Base-by-base conservation (phyloP, 1,140 invertebrate species). In the Neotoxoptera formosana region DNA sequence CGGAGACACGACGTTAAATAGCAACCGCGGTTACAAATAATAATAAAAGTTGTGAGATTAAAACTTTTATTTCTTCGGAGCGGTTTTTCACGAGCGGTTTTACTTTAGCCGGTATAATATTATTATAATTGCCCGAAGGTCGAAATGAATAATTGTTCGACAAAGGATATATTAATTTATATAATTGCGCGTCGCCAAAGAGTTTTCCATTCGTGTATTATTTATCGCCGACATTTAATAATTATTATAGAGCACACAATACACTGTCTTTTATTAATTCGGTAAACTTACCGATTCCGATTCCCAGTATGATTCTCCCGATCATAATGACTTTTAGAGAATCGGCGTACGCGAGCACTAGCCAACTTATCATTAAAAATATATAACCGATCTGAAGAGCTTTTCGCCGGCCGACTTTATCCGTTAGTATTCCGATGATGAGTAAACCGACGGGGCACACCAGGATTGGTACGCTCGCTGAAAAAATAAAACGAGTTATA, bases 331-430 rank as follows among this genome's bases (percentile, higher is more conserved):
- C 9, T 81, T 45, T 36, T 4, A 41, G 34, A 41, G 34, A 41
- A 25, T 93, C 17, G 48, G 81, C 51, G 34, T 41, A 86, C 0
- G 48, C 25, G 0, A 93, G 11, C 21, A 93, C 47, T 1, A 53
- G 8, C 91, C 91, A 93, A 53, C 91, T 84, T 56, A 45, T 4
- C 9, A 56, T 86, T 20, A 93, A 7, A 21, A 51, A 34, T 93
- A 93, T 25, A 25, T 93, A 86, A 53, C 81, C 17, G 20, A 86
- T 0, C 56, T 93, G 91, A 14, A 93, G 60, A 20, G 81, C 30
- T 93, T 86, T 93, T 93, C 34, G 56, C 56, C 91, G 56, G 2
- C 91, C 91, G n/a, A 93, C 20, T 86, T 86, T 93, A 56, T 93
- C 91, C 0, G 36, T n/a, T 20, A 93, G 20, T 45, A 93, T 23